Evolutionary conservation across 2,113 vertebrate genomes (phyloP), one percentile per base, ranked within the genome.

Genomic region (Nycticorax nycticorax): DNA sequence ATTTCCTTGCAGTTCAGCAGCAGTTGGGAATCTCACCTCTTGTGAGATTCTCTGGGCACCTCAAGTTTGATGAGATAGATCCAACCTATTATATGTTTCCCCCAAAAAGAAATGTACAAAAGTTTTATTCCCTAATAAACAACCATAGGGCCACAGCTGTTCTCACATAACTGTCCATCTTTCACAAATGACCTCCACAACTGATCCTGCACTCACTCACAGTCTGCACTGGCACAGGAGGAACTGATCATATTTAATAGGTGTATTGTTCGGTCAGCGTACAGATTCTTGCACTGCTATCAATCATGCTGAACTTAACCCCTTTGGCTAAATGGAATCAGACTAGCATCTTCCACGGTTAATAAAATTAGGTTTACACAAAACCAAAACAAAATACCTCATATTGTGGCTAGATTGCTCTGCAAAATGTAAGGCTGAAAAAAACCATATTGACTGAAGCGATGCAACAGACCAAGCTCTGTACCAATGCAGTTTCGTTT

Each of bases 181-280:
- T 45, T 66, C 39, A 56, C 37, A 83, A 92, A 87, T 32, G 48
- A 84, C n/a, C 19, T 68, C 27, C 53, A 59, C 59, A n/a, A 55
- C 9, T 81, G 28, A 47, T 73, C 30, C 41, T 63, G 39, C 32
- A 50, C 48, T 68, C 48, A 45, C 43, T 76, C 35, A 24, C 45
- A 75, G 27, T 41, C 62, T 15, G 17, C 33, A 50, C 8, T 69
- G 64, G 76, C 43, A 76, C 17, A 50, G 79, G 17, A 71, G 18
- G 52, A 75, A 56, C 47, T 5, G 35, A 24, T 78, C 0, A 1
- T 19, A 18, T 77, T 69, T 77, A 68, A 45, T 5, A 64, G 33
- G 8, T 33, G 9, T 22, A 18, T 43, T 0, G 0, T 60, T 53
- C 66, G 21, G 23, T 73, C 33, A 69, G 8, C 0, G 1, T 73